Base-by-base conservation (phyloP, 2,888 invertebrate species). In the Tenthredo distinguenda region DNA sequence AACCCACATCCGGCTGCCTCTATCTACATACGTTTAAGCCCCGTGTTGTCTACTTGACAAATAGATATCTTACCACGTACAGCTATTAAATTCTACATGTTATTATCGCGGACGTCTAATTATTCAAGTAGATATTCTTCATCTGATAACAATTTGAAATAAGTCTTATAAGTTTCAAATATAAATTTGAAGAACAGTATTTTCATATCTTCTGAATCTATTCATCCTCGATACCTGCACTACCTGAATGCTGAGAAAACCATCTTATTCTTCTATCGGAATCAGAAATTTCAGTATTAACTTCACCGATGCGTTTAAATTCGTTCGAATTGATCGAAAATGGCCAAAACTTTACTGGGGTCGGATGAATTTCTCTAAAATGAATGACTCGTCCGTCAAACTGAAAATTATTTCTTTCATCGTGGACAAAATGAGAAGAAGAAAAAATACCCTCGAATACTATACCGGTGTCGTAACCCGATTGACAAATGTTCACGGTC, bases 401-500 rank as follows among this genome's bases (percentile, higher is more conserved):
- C 10, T 21, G 0, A 68, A 68, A 68, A 68, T 15, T 15, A 68
- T 62, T 62, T 26, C 26, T 10, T 4, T 62, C 62, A 12, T 26
- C 62, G 12, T 26, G 26, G 62, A n/a, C n/a, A 37, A 34, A 71
- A 71, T 26, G 62, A 26, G 26, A 71, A 71, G 7, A 71, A 31
- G 10, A 34, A 37, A 15, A 26, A 15, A 71, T 34, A 71, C 15
- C 71, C 37, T 12, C 37, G 37, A 71, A 71, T 26, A 26, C 62
- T 34, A 71, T 37, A 71, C 37, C 71, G 18, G 18, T 37, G 71
- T 37, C 71, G 71, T 71, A 71, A 71, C 18, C 71, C 37, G 37
- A 71, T 37, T 71, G 71, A 71, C 37, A 71, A 71, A 71, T n/a
- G 71, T 37, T 37, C 71, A 31, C 31, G 37, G 71, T 71, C n/a